Evolutionary conservation across 2,797 vertebrate genomes (phyloP).

Genomic region (Limnodromus scolopaceus): DNA sequence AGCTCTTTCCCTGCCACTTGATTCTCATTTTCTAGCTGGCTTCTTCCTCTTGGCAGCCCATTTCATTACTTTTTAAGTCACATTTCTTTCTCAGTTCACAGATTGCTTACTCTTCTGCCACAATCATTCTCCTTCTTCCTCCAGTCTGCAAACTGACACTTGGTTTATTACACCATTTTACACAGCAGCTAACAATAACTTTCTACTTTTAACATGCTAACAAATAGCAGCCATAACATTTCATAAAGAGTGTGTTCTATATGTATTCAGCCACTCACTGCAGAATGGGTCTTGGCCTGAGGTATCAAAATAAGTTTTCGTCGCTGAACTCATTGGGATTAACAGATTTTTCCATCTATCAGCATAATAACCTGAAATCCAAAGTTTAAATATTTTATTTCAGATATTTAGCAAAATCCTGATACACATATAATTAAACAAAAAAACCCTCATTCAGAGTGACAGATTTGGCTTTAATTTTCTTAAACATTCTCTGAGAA

Average conservation of each 20-base stretch:
- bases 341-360: constrained; percentile 73
- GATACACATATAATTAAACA: background rate
- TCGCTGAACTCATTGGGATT: constrained; percentile 39
- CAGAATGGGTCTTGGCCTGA: constrained; percentile 75
- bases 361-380: constrained; percentile 77
- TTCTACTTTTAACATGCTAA: background rate
- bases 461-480: background rate
- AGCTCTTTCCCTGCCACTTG: background rate
- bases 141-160: background rate
- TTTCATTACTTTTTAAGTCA: background rate
- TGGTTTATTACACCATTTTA: background rate
- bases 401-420: background rate
- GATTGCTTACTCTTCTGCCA: background rate
- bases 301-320: constrained; percentile 78
- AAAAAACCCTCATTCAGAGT: background rate
- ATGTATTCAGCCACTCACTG: constrained; percentile 73
- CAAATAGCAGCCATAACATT: background rate
- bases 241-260: background rate
- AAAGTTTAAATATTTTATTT: constrained; percentile 25
- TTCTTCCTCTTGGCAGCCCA: background rate
- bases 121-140: background rate
- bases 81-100: background rate
- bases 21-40: background rate
- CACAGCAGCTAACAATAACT: background rate
- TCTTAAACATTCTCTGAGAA: background rate